Base-by-base conservation (phyloP, 2,888 invertebrate genomes). In the Drosophila anomelani region DNA sequence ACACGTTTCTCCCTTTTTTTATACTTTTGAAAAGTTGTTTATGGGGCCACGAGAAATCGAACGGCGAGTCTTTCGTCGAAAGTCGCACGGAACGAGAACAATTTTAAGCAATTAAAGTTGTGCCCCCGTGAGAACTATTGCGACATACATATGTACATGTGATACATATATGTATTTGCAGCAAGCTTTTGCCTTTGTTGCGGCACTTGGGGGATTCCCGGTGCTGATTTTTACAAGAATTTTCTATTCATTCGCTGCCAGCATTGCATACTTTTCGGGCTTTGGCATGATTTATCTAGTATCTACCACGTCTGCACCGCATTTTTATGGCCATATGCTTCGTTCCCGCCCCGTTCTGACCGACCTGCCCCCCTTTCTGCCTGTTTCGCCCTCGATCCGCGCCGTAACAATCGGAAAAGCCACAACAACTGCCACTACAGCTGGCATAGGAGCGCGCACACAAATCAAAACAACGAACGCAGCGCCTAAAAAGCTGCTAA, bases 321-420 rank as follows among this genome's bases (percentile, higher is more conserved):
- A 83, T 79, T 84, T 88, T 86, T 85, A 88, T 80, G 81, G 46
- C 88, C 84, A 81, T 89, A 89, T 87, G 89, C 79, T 79, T 23
- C 26, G 53, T 20, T 20, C 47, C 38, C 38, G 38, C 39, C 36
- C 66, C 29, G 46, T 47, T 29, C 26, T 1, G 29, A 47, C 66
- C 32, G 38, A 7, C 7, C 17, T 13, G 41, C 17, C 41, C 17
- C 17, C 41, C 17, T 10, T 9, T 17, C 41, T 17, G 49, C 47
- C 29, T 6, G 47, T 5, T 3, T 5, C n/a, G 8, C 39, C 36
- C 68, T 56, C 61, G 54, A 47, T 39, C 49, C 26, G 47, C 44
- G 46, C 20, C 51, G 38, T 8, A 36, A 62, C 76, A 75, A 75
- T 75, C 58, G 68, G 58, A 46, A 69, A 70, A 75, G 56, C 75